phyloP scores from a whole-genome alignment of 1,140 invertebrate genomes.

The Patella vulgata region DNA sequence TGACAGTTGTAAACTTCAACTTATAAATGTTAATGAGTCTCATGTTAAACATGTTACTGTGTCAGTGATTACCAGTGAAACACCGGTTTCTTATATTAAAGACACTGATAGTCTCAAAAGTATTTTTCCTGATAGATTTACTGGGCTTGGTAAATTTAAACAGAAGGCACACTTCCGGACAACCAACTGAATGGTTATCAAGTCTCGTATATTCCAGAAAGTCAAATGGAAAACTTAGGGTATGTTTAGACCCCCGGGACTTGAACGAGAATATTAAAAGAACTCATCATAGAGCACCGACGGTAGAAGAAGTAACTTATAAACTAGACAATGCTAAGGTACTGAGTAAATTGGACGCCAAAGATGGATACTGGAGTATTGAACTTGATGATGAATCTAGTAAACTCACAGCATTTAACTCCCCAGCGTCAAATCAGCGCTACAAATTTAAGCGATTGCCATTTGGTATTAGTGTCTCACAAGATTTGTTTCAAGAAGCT shows the following conservation, averaged over 20 bases:
- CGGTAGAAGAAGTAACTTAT: constrained; percentile 28
- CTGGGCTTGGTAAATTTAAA: constrained; percentile 21
- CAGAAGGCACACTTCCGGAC: constrained; percentile 13
- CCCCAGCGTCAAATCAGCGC: constrained; percentile 62
- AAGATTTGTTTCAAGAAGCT: constrained; percentile 19
- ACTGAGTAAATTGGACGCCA: constrained; percentile 28
- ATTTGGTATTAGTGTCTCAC: constrained; percentile 56
- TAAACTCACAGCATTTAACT: constrained; percentile 46
- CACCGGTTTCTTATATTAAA: background rate
- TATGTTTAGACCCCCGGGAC: constrained; percentile 70
- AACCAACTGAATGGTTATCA: constrained; percentile 40
- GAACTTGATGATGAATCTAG: constrained; percentile 56
- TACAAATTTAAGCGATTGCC: constrained; percentile 60
- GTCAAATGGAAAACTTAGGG: constrained; percentile 54
- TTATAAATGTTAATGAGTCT: too few species aligned
- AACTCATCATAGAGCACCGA: constrained; percentile 28
- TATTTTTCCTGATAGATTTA: constrained; percentile 29
- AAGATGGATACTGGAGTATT: constrained; percentile 57
- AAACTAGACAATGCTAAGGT: constrained; percentile 15
- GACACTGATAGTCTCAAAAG: constrained; percentile 14
- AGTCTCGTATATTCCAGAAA: constrained; percentile 31
- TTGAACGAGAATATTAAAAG: constrained; percentile 68
- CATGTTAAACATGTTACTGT: too few species aligned
- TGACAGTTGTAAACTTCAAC: constrained; percentile 2
- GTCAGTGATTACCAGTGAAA: background rate